These are phyloP conservation scores for Heloderma charlesbogerti DNA, from an alignment of 2,113 vertebrate species.

Conservation along the genomic window DNA sequence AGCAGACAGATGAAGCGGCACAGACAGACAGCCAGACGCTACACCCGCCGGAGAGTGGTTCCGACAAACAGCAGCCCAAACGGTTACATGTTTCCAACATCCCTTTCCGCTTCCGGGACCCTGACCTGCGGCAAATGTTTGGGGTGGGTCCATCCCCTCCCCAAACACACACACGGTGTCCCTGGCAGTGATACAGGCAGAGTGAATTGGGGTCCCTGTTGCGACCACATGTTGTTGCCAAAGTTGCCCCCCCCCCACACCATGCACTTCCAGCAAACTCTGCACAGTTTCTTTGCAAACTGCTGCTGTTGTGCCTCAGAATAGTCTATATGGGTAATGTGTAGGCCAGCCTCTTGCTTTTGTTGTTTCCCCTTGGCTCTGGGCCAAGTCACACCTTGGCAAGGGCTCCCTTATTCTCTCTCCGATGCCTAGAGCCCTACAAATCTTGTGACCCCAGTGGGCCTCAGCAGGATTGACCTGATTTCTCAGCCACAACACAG, in stretches of 20 bases:
- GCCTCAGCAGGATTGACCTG: not conserved
- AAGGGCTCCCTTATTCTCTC: not conserved
- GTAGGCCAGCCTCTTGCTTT: not conserved
- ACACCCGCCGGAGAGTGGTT: constrained; percentile 82
- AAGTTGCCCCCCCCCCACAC: too few relatives aligned
- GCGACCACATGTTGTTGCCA: not conserved
- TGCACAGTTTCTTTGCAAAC: not conserved
- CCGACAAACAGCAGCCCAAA: constrained; percentile 97
- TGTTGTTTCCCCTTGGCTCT: not conserved
- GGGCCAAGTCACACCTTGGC: not conserved
- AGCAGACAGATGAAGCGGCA: constrained; percentile 94
- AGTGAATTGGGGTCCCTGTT: not conserved
- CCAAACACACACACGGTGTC: too few relatives aligned
- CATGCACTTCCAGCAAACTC: not conserved
- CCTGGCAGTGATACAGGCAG: not conserved
- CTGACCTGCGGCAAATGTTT: constrained; percentile 97
- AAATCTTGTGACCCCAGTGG: not conserved
- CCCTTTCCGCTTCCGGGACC: constrained; percentile 98
- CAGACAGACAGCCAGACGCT: constrained; percentile 92
- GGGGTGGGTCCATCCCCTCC: constrained; percentile 82
- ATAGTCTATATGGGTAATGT: not conserved
- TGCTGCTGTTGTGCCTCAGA: not conserved
- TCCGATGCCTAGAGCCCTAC: not conserved
- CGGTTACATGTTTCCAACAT: constrained; percentile 98
- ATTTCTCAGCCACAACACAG: not conserved